These are phyloP conservation scores for Procambarus virginalis DNA, from an alignment of 1,140 invertebrate species.

Conservation along the genomic window DNA sequence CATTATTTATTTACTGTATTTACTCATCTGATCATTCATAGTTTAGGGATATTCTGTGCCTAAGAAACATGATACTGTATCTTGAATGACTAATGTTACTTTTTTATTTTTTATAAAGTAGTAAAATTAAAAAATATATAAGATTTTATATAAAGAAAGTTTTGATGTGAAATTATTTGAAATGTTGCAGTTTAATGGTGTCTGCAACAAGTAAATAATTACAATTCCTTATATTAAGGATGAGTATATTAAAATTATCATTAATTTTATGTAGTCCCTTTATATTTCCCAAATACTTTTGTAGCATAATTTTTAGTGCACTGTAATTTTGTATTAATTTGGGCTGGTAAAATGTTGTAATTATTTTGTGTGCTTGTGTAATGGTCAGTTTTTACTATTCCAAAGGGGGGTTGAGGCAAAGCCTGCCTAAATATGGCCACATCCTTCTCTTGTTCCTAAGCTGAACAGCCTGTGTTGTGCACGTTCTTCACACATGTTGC, in stretches of 20 bases:
- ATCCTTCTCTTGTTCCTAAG: too few relatives aligned
- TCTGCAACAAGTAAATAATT: not conserved
- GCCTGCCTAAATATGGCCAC: too few relatives aligned
- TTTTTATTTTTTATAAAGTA: not conserved
- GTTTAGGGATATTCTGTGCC: not conserved
- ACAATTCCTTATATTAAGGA: not conserved
- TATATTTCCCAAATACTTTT: too few relatives aligned
- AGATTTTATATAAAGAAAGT: not conserved
- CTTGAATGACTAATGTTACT: not conserved
- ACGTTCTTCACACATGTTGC: too few relatives aligned
- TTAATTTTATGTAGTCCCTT: too few relatives aligned
- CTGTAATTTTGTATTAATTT: too few relatives aligned
- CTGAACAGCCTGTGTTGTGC: too few relatives aligned
- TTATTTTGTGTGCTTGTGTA: too few relatives aligned
- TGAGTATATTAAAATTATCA: not conserved
- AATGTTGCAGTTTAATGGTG: not conserved
- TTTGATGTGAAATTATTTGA: not conserved
- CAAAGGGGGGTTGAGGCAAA: too few relatives aligned
- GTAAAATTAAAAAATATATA: not conserved
- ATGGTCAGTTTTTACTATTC: too few relatives aligned
- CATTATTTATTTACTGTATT: not conserved
- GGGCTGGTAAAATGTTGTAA: too few relatives aligned
- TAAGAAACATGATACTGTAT: not conserved
- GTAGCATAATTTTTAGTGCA: too few relatives aligned
- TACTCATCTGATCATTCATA: not conserved